phyloP scores from a whole-genome alignment of 2,113 vertebrate genomes.

The Turnix velox region DNA sequence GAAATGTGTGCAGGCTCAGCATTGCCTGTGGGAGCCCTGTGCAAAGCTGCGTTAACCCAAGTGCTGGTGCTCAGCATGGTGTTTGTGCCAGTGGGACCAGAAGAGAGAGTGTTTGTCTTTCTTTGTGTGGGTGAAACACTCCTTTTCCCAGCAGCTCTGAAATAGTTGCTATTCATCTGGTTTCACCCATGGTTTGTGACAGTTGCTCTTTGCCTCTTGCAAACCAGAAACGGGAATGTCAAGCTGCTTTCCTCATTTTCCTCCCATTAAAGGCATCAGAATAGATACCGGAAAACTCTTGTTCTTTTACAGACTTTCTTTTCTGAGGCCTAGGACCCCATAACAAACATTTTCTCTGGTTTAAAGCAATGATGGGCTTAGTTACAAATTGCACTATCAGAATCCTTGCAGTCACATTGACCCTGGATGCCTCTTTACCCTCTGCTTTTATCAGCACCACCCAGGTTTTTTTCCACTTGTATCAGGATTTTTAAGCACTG shows the following conservation, averaged over 20 bases:
- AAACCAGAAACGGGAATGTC: neutral
- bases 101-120: neutral
- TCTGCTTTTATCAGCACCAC: neutral
- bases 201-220: neutral
- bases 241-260: neutral
- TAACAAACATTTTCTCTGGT: neutral
- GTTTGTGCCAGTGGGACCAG: neutral
- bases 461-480: neutral
- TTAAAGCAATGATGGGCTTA: neutral
- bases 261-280: neutral
- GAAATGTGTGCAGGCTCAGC: neutral
- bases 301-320: neutral
- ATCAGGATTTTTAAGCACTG: neutral
- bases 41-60: neutral
- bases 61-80: neutral
- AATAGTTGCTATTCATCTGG: neutral
- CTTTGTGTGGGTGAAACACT: neutral
- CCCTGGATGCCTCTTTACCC: neutral
- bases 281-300: neutral
- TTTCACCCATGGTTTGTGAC: neutral
- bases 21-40: accelerated
- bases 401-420: neutral
- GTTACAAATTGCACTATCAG: neutral
- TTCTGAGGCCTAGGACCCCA: neutral
- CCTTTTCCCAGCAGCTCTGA: neutral